Percentiles rank a stretch among this genome's conserved stretches.
Evolutionary conservation across 2,888 invertebrate genomes (phyloP).

Genomic region (Venustoraphidia nigricollis): DNA sequence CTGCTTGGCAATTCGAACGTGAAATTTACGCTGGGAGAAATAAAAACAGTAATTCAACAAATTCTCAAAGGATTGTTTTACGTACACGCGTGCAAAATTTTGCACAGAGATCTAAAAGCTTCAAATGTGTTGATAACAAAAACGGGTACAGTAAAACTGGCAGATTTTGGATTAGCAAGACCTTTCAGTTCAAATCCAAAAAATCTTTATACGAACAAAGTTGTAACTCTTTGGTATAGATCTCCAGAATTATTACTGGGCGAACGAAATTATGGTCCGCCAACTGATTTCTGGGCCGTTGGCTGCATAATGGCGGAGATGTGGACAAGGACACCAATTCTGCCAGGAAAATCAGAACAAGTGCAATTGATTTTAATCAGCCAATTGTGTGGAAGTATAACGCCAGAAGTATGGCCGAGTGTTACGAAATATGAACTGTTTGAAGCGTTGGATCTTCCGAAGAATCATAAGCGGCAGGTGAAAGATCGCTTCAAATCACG

Average conservation of each 20-base stretch:
- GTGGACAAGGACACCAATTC: constrained; percentile 29
- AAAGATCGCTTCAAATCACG: constrained; percentile 22
- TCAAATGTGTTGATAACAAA: constrained; percentile 49
- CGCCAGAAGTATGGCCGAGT: constrained; percentile 33
- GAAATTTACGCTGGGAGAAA: constrained; percentile 43
- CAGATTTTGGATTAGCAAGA: constrained; percentile 48
- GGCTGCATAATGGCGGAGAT: constrained; percentile 45
- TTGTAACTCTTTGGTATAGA: constrained; percentile 44
- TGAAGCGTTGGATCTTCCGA: constrained; percentile 24
- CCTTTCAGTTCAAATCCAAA: constrained; percentile 30
- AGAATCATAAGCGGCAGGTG: constrained; percentile 22
- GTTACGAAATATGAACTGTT: constrained; percentile 32
- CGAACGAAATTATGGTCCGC: constrained; percentile 32
- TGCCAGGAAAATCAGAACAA: constrained; percentile 36
- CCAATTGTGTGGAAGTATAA: constrained; percentile 40
- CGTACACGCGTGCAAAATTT: constrained; percentile 39
- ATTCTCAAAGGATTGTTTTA: constrained; percentile 41
- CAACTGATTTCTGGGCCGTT: constrained; percentile 43
- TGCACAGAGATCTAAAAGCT: constrained; percentile 50
- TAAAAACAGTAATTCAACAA: constrained; percentile 43
- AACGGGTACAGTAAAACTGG: constrained; percentile 42
- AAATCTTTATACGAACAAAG: constrained; percentile 34
- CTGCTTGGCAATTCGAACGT: constrained; percentile 42
- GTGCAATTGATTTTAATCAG: constrained; percentile 38
- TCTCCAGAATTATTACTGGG: constrained; percentile 40